phyloP scores from a whole-genome alignment of 1,140 invertebrate genomes.

The Listronotus oregonensis region DNA sequence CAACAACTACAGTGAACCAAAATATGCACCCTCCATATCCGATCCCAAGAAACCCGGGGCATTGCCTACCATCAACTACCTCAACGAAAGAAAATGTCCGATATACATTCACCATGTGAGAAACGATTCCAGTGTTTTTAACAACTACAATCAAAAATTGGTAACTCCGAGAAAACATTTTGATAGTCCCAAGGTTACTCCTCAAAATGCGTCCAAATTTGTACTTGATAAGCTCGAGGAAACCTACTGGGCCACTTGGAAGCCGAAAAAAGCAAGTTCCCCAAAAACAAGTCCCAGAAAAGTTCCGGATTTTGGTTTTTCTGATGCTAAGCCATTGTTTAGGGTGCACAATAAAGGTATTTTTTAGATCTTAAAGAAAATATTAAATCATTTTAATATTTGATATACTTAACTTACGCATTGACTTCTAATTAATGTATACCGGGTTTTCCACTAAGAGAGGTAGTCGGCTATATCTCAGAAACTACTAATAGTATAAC shows the following conservation, averaged over 20 bases:
- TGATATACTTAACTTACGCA: too few species aligned
- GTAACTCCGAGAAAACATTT: slow-evolving; percentile 4
- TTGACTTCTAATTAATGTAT: too few species aligned
- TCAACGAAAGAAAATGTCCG: slow-evolving; percentile 37
- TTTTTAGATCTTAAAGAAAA: slow-evolving; percentile 4
- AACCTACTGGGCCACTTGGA: slow-evolving; percentile 53
- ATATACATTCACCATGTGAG: slow-evolving; percentile 40
- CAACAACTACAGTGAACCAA: slow-evolving; percentile 3
- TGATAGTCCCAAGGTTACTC: slow-evolving; percentile 3
- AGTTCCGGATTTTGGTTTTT: neutral
- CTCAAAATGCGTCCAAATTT: slow-evolving; percentile 16
- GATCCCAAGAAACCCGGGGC: neutral
- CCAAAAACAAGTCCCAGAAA: slow-evolving; percentile 5
- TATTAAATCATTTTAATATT: too few species aligned
- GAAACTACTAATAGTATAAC: too few species aligned
- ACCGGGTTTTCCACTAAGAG: too few species aligned
- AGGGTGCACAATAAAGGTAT: slow-evolving; percentile 11
- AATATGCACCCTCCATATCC: neutral
- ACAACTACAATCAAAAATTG: slow-evolving; percentile 26
- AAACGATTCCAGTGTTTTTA: slow-evolving; percentile 24
- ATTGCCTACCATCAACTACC: slow-evolving; percentile 9
- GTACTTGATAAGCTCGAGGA: slow-evolving; percentile 49
- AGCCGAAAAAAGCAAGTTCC: slow-evolving; percentile 42
- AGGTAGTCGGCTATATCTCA: too few species aligned
- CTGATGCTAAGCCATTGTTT: neutral